Conservation (phyloP, 2,797 vertebrate species). For the Anguilla megastoma region DNA sequence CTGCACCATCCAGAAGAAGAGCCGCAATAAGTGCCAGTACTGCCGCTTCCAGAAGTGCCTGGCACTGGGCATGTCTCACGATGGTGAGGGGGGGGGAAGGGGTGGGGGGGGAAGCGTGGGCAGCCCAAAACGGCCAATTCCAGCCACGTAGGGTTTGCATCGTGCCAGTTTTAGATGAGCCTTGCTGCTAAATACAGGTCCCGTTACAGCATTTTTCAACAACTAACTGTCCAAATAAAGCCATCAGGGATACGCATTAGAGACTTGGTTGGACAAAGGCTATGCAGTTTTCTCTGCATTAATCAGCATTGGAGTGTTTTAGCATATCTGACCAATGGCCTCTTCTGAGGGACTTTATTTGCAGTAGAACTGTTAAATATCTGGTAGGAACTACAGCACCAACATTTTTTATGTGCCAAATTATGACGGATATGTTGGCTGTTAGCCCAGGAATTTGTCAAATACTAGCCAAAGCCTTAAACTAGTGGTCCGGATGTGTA, state of each 20-base stretch:
- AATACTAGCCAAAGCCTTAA: not conserved
- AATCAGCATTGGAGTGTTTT: not conserved
- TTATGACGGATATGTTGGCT: not conserved
- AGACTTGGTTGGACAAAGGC: not conserved
- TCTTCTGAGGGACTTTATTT: not conserved
- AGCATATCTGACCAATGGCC: not conserved
- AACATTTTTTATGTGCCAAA: not conserved
- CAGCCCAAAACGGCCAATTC: not conserved
- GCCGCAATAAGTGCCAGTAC: conserved; percentile 98
- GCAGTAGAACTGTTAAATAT: not conserved
- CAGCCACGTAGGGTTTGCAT: not conserved
- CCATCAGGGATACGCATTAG: not conserved
- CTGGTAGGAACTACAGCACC: not conserved
- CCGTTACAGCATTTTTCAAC: too few relatives aligned
- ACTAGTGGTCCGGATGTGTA: too few relatives aligned
- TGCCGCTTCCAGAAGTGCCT: conserved; percentile 66
- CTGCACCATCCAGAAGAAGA: conserved; percentile 98
- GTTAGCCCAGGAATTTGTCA: not conserved
- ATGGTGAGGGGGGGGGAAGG: not conserved
- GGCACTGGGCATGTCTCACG: conserved; percentile 23
- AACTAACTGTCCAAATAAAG: not conserved
- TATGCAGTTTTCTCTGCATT: not conserved
- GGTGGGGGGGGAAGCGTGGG: not conserved
- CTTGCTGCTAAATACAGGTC: not conserved
- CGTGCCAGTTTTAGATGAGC: not conserved